Base-by-base conservation (phyloP, 1,140 invertebrate species). In the Anthonomus grandis region DNA sequence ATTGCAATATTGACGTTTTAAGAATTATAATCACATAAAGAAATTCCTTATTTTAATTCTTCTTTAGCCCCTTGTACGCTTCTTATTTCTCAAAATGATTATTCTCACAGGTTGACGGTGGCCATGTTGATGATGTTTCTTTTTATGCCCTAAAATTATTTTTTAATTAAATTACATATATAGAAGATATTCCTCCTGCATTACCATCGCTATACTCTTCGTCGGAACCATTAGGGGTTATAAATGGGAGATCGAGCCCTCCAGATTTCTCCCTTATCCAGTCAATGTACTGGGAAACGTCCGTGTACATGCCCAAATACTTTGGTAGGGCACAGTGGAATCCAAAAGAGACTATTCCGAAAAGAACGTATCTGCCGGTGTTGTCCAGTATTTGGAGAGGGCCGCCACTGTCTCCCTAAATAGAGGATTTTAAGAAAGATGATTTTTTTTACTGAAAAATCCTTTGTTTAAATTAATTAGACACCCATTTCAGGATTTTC, bases 221-320 rank as follows among this genome's bases (percentile, higher is more conserved):
- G 3, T 23, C 3, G 12, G 42, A 45, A 3, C 10, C n/a, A n/a
- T n/a, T n/a, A n/a, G n/a, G n/a, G n/a, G n/a, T 10, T 12, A 48
- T 10, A 9, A 48, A 48, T 0, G 31, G 8, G 8, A 34, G 13
- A 48, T 48, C 46, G 21, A 10, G 8, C 12, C 17, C 15, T 48
- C 41, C 57, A 42, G 55, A 25, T 60, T 70, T 68, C 34, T 64
- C 62, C 45, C 84, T 77, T 31, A 90, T 86, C 86, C 86, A 90
- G 52, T 81, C 77, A 12, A 87, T 48, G 64, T 83, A 87, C 17
- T 79, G 75, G 0, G 82, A 80, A 0, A 88, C 79, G 23, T 85
- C 73, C 0, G 85, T 87, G 60, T 89, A 89, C 6, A 89, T 76
- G 0, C 83, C 84, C 0, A 86, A 81, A 19, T 71, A 67, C 13